A percentile compares a stretch with the other conserved stretches of the same genome.
Evolutionary conservation across 2,888 invertebrate species (phyloP).

Genomic region (Polydrusus pterygomalis): DNA sequence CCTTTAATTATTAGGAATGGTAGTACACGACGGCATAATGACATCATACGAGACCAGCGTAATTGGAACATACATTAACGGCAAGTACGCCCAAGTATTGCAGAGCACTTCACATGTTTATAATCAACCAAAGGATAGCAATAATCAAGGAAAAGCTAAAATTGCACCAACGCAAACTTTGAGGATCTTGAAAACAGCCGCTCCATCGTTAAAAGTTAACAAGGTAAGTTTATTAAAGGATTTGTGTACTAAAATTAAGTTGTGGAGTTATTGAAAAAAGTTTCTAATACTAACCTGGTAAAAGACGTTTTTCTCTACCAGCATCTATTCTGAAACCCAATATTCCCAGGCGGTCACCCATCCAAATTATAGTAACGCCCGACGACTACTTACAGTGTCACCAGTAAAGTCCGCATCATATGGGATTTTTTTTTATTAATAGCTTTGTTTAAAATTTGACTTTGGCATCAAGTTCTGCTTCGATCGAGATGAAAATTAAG

Average conservation of each 20-base stretch:
- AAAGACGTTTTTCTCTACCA: too few species aligned
- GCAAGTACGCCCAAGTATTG: conserved; percentile 91
- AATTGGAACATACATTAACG: conserved; percentile 90
- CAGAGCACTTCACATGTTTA: conserved; percentile 86
- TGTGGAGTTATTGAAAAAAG: too few species aligned
- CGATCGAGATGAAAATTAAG: too few species aligned
- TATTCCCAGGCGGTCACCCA: too few species aligned
- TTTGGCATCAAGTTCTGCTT: too few species aligned
- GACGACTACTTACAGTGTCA: too few species aligned
- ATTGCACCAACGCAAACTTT: conserved; percentile 62
- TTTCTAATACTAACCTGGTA: too few species aligned
- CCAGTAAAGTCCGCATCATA: too few species aligned
- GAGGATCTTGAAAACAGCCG: conserved; percentile 86
- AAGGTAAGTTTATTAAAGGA: conserved; percentile 38
- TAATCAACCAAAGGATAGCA: conserved; percentile 70
- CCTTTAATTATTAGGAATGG: conserved; percentile 62
- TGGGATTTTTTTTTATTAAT: too few species aligned
- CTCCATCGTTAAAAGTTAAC: conserved; percentile 73
- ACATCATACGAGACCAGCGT: conserved; percentile 92
- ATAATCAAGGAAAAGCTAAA: conserved; percentile 30
- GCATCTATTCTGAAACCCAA: too few species aligned
- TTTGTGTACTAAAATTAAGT: not conserved
- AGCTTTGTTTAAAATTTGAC: too few species aligned
- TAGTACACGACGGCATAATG: conserved; percentile 87
- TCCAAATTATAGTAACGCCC: too few species aligned